Evolutionary conservation across 2,888 invertebrate genomes (phyloP).

Genomic region (Cephus rjabovi): DNA sequence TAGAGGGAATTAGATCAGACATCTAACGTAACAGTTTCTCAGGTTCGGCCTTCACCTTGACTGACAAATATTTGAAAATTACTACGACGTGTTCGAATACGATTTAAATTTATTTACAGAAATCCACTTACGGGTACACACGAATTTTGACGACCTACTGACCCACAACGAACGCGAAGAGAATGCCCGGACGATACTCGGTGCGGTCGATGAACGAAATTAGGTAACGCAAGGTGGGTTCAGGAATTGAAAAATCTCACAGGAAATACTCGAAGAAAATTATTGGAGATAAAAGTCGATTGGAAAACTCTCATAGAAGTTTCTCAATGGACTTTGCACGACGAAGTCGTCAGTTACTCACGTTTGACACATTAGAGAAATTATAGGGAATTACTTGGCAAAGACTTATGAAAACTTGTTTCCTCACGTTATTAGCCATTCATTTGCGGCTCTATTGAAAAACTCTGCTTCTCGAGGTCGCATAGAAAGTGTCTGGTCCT

Average conservation of each 20-base stretch:
- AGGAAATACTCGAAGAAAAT: not conserved
- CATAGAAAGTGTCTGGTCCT: conserved; percentile 47
- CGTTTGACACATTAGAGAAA: not conserved
- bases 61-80: not conserved
- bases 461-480: conserved; percentile 12
- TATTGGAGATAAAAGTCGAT: not conserved
- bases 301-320: not conserved
- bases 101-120: not conserved
- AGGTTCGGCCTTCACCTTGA: conserved; percentile 40
- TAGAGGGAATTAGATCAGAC: not conserved
- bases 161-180: not conserved
- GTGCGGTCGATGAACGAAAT: not conserved
- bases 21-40: conserved; percentile 28
- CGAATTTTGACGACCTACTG: not conserved
- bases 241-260: not conserved
- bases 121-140: not conserved
- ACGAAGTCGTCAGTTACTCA: not conserved
- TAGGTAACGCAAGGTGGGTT: not conserved
- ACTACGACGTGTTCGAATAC: not conserved
- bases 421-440: not conserved
- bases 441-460: not conserved
- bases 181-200: not conserved
- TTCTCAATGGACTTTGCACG: not conserved
- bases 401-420: not conserved
- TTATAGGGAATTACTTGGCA: not conserved